Evolutionary conservation across 2,113 vertebrate genomes (phyloP), one percentile per base, ranked within the genome.

Genomic region (Ochotona curzoniae): DNA sequence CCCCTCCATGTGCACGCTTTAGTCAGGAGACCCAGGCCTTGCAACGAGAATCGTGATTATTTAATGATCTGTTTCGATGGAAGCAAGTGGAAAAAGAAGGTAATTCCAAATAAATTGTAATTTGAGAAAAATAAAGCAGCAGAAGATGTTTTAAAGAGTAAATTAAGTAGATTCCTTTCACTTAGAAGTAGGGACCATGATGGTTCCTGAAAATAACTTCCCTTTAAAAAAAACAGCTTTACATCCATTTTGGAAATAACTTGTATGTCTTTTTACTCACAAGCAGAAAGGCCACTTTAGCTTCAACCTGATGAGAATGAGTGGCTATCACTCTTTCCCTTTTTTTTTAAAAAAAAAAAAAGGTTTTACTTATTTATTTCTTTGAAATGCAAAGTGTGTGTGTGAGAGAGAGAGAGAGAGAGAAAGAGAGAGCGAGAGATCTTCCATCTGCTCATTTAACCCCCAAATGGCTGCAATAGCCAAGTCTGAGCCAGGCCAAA

Each of bases 61-160:
- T 82, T 71, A 75, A 47, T 30, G 28, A 3, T 79, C 30, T 30
- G 1, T 74, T 25, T 32, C 32, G 88, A 70, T 14, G 82, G 87
- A 92, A 82, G 63, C 63, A 87, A 90, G 13, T 81, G 10, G 63
- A 32, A 90, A 90, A 61, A 32, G 70, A 47, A 80, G 90, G 63
- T 17, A 63, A 78, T 73, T 90, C 73, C 51, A 90, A 83, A 92
- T 83, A 44, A 88, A 89, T 44, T 18, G 5, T 78, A 26, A 21
- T 54, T 76, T 32, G 67, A 84, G 69, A 49, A 90, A 82, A 69
- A 6, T 15, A 21, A 23, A 73, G 74, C 35, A 49, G 44, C 14
- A 7, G 26, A 35, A 88, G n/a, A 9, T 14, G 25, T 69, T 87
- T 75, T 66, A 51, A 81, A 84, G 35, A 67, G 35, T 57, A 60